Conservation (phyloP, 2,113 vertebrate genomes). For the Vanacampus margaritifer region DNA sequence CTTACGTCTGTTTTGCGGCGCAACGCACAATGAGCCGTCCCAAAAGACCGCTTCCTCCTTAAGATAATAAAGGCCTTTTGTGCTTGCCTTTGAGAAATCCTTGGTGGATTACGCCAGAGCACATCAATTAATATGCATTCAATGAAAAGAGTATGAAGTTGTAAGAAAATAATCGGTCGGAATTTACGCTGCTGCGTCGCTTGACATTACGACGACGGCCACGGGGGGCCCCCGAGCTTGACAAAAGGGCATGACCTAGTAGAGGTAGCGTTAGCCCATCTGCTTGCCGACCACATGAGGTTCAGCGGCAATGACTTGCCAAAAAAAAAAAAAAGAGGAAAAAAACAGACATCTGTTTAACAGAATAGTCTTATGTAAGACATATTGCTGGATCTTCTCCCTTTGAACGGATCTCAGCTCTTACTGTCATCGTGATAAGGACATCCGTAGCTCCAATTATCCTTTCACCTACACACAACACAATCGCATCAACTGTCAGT, state of each 20-base stretch:
- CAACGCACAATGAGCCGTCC: conserved; percentile 62
- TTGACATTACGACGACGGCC: conserved; percentile 9
- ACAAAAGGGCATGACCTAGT: conserved; percentile 35
- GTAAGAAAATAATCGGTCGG: conserved; percentile 64
- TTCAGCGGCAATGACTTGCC: conserved; percentile 15
- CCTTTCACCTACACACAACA: conserved; percentile 49
- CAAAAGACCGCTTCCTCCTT: conserved; percentile 68
- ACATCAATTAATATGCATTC: conserved; percentile 72
- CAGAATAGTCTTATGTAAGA: conserved; percentile 45
- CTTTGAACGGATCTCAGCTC: conserved; percentile 44
- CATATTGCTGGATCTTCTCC: conserved; percentile 44
- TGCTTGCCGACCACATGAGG: conserved; percentile 25
- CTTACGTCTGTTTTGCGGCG: conserved; percentile 65
- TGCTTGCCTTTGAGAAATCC: conserved; percentile 70
- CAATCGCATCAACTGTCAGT: conserved; percentile 49
- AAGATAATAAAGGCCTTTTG: conserved; percentile 71
- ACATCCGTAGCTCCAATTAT: conserved; percentile 58
- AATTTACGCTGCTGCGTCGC: conserved; percentile 48
- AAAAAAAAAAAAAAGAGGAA: conserved; percentile 47
- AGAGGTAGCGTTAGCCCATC: conserved; percentile 13
- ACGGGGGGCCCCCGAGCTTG: conserved; percentile 22
- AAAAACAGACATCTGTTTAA: conserved; percentile 51
- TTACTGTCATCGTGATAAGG: conserved; percentile 49
- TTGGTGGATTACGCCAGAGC: conserved; percentile 67
- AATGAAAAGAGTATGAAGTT: conserved; percentile 69